Evolutionary conservation across 2,113 vertebrate genomes (phyloP).

Genomic region (Tragelaphus imberbis): DNA sequence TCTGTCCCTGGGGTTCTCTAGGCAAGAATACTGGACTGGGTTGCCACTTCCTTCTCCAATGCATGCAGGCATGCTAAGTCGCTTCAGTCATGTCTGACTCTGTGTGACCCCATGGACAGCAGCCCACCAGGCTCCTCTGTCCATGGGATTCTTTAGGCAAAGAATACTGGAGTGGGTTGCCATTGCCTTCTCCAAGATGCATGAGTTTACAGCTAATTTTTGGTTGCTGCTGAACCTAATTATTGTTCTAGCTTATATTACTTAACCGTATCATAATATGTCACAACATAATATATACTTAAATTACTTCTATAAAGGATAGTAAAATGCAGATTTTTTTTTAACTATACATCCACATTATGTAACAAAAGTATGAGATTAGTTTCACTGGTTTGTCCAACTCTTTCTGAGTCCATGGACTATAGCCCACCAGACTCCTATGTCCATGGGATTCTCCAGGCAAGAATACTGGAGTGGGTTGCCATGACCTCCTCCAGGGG

Average conservation of each 20-base stretch:
- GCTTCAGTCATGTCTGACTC: no score
- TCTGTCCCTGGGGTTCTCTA: no score
- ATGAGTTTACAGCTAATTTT: background rate
- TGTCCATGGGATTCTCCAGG: background rate
- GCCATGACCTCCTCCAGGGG: background rate
- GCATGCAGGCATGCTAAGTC: no score
- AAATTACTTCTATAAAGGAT: background rate
- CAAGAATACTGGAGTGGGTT: background rate
- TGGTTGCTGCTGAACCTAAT: background rate
- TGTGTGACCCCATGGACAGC: no score
- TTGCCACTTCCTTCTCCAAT: no score
- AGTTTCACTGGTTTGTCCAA: background rate
- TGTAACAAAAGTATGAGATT: background rate
- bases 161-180: no score
- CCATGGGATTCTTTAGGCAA: no score
- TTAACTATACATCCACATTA: background rate
- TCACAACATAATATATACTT: background rate
- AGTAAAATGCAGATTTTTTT: background rate
- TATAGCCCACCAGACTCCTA: background rate
- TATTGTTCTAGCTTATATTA: background rate
- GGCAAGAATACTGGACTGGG: no score
- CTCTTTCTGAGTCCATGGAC: background rate
- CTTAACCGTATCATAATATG: fast-evolving
- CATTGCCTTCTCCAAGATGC: no score
- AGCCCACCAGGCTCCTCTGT: no score